phyloP scores from a whole-genome alignment of 2,113 vertebrate species.

The Micronisus gabar region DNA sequence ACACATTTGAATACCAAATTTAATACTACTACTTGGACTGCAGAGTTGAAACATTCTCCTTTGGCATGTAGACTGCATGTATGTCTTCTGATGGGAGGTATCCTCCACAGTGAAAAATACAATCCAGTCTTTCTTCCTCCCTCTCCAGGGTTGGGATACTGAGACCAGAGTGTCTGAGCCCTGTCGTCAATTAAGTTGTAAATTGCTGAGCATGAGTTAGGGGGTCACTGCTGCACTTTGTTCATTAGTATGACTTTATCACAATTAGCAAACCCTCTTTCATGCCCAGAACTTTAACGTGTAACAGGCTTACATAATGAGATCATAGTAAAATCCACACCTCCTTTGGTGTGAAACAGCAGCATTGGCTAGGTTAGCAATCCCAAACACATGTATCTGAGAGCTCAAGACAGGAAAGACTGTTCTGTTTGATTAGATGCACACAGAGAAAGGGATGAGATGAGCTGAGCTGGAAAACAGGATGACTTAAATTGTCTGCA shows the following conservation, averaged over 20 bases:
- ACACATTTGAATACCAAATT: neutral
- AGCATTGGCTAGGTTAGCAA: neutral
- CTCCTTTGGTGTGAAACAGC: neutral
- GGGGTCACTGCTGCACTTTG: neutral
- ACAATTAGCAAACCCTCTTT: neutral
- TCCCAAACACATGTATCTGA: too few species aligned
- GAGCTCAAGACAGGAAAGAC: neutral
- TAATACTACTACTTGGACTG: neutral
- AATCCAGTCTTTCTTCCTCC: neutral
- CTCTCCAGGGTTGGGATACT: accelerated
- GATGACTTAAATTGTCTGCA: neutral
- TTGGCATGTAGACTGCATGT: neutral
- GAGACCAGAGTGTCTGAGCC: neutral
- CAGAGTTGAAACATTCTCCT: neutral
- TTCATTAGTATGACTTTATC: neutral
- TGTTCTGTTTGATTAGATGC: neutral
- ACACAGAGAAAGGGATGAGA: neutral
- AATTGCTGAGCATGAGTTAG: neutral
- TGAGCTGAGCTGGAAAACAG: neutral
- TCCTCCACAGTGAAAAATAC: neutral
- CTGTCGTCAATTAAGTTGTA: neutral
- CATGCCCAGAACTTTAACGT: neutral
- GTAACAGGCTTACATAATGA: neutral
- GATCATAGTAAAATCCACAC: neutral
- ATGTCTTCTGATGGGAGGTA: neutral